Conservation (phyloP, 2,888 invertebrate species). For the Plemyria rubiginata region DNA sequence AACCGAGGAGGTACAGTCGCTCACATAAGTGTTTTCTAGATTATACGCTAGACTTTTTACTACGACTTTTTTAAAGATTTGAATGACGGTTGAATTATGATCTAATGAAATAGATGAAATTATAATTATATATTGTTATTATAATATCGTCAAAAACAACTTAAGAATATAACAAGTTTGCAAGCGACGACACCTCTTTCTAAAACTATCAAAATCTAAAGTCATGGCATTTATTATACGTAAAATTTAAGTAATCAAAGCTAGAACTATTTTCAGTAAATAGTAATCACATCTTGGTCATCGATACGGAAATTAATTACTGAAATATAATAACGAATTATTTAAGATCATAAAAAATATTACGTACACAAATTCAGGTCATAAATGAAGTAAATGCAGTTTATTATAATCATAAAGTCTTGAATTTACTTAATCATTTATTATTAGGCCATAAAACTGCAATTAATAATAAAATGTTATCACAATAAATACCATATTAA, state of each 20-base stretch:
- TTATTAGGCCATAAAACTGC: constrained; percentile 24
- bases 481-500: constrained; percentile 47
- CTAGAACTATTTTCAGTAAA: constrained; percentile 22
- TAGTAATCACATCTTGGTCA: constrained; percentile 19
- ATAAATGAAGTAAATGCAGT: background rate
- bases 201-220: constrained; percentile 26
- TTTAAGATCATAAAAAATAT: background rate
- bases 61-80: background rate
- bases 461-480: constrained; percentile 42
- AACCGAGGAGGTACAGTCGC: constrained; percentile 38
- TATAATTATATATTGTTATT: background rate
- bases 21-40: constrained; percentile 30
- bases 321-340: background rate
- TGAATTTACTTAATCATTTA: constrained; percentile 6
- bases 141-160: background rate
- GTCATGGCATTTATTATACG: constrained; percentile 15
- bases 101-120: background rate
- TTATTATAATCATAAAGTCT: background rate
- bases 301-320: background rate
- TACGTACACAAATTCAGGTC: constrained; percentile 11
- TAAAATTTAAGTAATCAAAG: constrained; percentile 30
- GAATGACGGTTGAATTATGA: background rate
- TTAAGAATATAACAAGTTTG: constrained; percentile 13
- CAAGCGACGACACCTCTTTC: constrained; percentile 30
- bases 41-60: constrained; percentile 1